A percentile compares a stretch with the other conserved stretches of the same genome.
Conservation (phyloP, 2,888 invertebrate species). For the Conistra vaccinii region DNA sequence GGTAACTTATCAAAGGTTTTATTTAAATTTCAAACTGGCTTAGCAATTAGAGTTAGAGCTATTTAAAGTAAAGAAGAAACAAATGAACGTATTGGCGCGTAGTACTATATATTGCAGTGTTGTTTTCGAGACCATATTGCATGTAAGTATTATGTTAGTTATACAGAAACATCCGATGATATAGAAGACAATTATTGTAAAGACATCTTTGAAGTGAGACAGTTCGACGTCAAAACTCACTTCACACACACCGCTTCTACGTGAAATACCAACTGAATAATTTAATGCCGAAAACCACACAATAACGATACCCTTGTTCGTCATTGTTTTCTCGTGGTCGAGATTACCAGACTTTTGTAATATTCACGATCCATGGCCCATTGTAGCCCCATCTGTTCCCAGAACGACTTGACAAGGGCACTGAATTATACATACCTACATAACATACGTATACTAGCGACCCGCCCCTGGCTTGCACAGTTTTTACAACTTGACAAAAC, state of each 20-base stretch:
- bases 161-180: neutral
- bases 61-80: no score
- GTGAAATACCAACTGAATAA: slow-evolving; percentile 4
- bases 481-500: neutral
- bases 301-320: neutral
- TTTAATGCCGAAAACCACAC: slow-evolving; percentile 3
- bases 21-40: no score
- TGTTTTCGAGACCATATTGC: neutral
- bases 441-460: neutral
- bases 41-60: no score
- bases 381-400: neutral
- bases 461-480: no score
- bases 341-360: slow-evolving; percentile 27
- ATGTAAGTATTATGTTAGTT: neutral
- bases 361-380: slow-evolving; percentile 13
- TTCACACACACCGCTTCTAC: neutral
- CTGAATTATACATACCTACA: neutral
- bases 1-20: no score
- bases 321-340: slow-evolving; percentile 21
- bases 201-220: neutral
- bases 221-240: neutral
- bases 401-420: neutral
- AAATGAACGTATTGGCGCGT: no score
- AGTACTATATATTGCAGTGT: neutral
- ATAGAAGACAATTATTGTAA: neutral